These are phyloP conservation scores for Abrostola triplasia DNA, from an alignment of 2,888 invertebrate genomes.

Conservation along the genomic window DNA sequence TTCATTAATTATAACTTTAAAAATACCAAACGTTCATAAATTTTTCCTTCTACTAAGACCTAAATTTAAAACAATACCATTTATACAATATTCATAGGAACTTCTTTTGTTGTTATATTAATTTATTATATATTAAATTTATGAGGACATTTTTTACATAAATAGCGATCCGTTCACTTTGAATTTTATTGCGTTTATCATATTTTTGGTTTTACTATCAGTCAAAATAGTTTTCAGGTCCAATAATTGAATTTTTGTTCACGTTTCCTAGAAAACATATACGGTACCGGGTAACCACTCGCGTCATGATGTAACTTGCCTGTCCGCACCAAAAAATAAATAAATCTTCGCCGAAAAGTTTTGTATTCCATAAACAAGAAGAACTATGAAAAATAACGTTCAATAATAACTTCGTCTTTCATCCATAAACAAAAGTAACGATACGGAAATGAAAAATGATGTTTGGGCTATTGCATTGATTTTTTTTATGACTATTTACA, in stretches of 20 bases:
- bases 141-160: conserved; percentile 86
- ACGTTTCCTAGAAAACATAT: conserved; percentile 86
- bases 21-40: conserved; percentile 88
- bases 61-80: conserved; percentile 88
- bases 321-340: conserved; percentile 75
- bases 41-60: conserved; percentile 87
- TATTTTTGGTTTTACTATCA: conserved; percentile 67
- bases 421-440: conserved; percentile 72
- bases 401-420: conserved; percentile 63
- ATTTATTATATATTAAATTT: conserved; percentile 87
- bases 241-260: conserved; percentile 68
- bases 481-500: conserved; percentile 77
- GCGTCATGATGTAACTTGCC: conserved; percentile 77
- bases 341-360: conserved; percentile 80
- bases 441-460: conserved; percentile 76
- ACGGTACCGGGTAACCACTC: conserved; percentile 77
- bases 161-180: conserved; percentile 87
- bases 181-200: conserved; percentile 71
- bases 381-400: conserved; percentile 61
- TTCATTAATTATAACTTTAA: conserved; percentile 85
- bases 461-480: conserved; percentile 88
- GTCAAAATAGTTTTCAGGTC: conserved; percentile 71
- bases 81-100: conserved; percentile 89
- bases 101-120: conserved; percentile 88
- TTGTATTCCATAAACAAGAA: conserved; percentile 78